Conservation (phyloP, 2,797 vertebrate species). For the Phataginus tetradactyla region DNA sequence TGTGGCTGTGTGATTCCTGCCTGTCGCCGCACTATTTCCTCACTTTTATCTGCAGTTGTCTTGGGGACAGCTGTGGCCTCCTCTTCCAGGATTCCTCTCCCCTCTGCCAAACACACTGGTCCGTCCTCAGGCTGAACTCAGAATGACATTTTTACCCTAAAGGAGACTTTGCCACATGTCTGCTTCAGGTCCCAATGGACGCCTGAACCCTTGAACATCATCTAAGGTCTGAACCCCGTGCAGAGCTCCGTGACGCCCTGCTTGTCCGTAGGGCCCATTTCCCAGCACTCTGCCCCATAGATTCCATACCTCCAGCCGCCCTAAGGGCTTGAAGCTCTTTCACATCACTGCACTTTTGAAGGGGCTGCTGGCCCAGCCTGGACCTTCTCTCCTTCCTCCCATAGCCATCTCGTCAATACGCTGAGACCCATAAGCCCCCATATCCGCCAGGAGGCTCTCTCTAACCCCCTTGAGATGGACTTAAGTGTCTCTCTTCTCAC, state of each 20-base stretch:
- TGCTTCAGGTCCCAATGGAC: too few relatives aligned
- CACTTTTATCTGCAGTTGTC: too few relatives aligned
- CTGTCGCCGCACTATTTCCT: accelerated
- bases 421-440: not conserved
- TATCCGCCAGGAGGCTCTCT: not conserved
- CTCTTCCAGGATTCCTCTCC: too few relatives aligned
- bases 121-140: not conserved
- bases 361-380: too few relatives aligned
- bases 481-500: not conserved
- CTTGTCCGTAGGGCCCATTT: accelerated
- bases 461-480: not conserved
- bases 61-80: accelerated
- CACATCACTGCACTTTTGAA: accelerated
- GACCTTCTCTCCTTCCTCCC: not conserved
- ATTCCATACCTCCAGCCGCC: too few relatives aligned
- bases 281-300: accelerated
- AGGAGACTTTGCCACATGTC: accelerated
- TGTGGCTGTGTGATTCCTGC: accelerated
- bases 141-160: accelerated
- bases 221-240: not conserved
- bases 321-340: accelerated
- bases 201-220: not conserved
- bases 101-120: not conserved
- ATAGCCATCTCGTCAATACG: not conserved
- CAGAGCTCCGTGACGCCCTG: accelerated